Conservation (phyloP, 2,113 vertebrate genomes). For the Nycticryphes semicollaris region DNA sequence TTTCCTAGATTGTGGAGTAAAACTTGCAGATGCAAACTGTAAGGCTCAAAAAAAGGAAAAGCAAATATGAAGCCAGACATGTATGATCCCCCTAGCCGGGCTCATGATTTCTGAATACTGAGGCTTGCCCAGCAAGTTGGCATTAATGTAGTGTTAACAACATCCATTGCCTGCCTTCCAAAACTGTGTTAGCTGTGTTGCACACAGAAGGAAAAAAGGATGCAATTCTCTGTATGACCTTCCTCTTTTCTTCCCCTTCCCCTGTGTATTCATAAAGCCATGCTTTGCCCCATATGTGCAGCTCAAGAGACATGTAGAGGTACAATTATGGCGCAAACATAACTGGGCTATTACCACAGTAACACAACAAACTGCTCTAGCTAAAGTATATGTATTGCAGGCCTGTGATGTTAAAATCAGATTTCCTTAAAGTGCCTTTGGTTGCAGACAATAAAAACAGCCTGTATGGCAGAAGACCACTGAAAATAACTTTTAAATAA, state of each 20-base stretch:
- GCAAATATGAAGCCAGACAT: neutral
- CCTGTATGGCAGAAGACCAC: neutral
- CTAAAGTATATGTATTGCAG: neutral
- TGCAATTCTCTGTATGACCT: neutral
- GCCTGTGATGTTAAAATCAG: slow-evolving; percentile 12
- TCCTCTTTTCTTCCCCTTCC: neutral
- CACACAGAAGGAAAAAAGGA: neutral
- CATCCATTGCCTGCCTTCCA: neutral
- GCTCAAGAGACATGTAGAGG: neutral
- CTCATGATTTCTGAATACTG: neutral
- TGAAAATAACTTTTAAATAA: slow-evolving; percentile 22
- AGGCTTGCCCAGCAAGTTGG: neutral
- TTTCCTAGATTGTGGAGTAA: neutral
- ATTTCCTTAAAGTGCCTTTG: neutral
- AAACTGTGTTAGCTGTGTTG: neutral
- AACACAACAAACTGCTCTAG: neutral
- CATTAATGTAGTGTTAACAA: neutral
- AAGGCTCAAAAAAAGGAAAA: neutral
- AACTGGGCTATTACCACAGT: neutral
- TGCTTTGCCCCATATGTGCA: neutral
- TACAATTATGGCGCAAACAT: neutral
- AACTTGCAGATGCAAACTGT: neutral
- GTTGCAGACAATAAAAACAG: slow-evolving; percentile 6
- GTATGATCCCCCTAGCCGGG: neutral
- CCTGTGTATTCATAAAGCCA: neutral